Base-by-base conservation (phyloP, 2,113 vertebrate genomes). In the Pungitius pungitius region DNA sequence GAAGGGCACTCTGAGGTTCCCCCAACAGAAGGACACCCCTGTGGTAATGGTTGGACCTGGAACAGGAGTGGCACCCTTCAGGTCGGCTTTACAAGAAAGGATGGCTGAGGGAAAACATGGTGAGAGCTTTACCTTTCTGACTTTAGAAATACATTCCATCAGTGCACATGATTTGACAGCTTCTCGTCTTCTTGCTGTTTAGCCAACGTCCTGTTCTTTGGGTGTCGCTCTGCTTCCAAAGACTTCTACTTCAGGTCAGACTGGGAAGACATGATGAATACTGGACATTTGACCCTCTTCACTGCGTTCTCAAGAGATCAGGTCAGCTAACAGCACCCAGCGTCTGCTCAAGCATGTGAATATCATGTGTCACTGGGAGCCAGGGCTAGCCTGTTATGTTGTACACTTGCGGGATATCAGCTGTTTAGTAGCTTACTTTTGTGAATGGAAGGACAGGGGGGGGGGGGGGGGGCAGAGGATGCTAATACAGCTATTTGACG, bases 301-400 rank as follows among this genome's bases (percentile, higher is more conserved):
- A 96, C 95, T 0, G 97, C 98, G 20, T 99, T 99, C 84, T 99
- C 97, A 51, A 93, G 96, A 61, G 98, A 99, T 66, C 98, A 99
- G 96, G 97, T 99, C 27, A 80, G 87, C 58, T 37, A 59, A 35
- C 2, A 3, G 4, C 17, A 20, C 22, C 4, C 7, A n/a, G n/a
- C 30, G 30, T 30, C 30, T 49, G 45, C n/a, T 9, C 20, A 49
- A n/a, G n/a, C n/a, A n/a, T n/a, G n/a, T n/a, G n/a, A n/a, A n/a
- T n/a, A n/a, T n/a, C n/a, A n/a, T n/a, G n/a, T n/a, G n/a, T n/a
- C 42, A 45, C 15, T 17, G 42, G 15, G 14, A 47, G 30, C 2
- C 30, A 2, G 30, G 30, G 30, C 30, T 30, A 30, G 30, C 30
- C 30, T 30, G 30, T 30, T 5, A 2, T 30, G 30, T 30, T 30